Evolutionary conservation across 2,888 invertebrate genomes (phyloP), one percentile per base, ranked within the genome.

Genomic region (Icerya purchasi): DNA sequence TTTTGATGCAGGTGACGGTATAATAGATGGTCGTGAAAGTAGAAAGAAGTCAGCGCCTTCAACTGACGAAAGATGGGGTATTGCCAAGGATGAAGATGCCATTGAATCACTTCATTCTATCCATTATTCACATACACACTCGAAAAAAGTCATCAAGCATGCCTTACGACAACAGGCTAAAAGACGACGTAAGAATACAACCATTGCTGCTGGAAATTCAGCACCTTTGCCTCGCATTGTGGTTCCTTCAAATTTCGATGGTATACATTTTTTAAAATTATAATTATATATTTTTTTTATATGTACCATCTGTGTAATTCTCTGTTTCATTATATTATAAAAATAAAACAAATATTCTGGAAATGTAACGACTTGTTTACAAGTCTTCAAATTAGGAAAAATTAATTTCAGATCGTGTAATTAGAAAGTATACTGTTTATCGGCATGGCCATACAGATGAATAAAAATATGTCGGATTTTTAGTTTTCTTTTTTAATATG

Each of bases 121-220:
- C 50, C 55, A 58, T 58, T 54, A 55, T 55, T 58, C 57, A 51
- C 57, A 55, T 22, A 22, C 68, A 61, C 74, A 76, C 67, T 82
- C 78, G 67, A 79, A 82, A 67, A 83, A 82, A 71, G 77, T 77
- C n/a, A 77, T 78, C 63, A 85, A 84, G 72, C 84, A 84, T 75
- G 85, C 85, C 60, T 76, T 86, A 63, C 79, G 82, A 65, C 81
- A 81, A 69, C 81, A 81, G 72, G 85, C 85, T 24, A 86, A 84
- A 69, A 75, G 86, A 65, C 76, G 85, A 67, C 79, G 84, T 69
- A 88, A 87, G 74, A 88, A 86, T 73, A 86, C 82, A 53, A 79
- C 78, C 25, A 78, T 80, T 64, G 79, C 80, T 22, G 75, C 80
- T 20, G 78, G 77, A 14, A 66, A 65, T 72, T 80, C 72, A 72